Conservation (phyloP, 2,888 invertebrate species). For the Odiellus spinosus region DNA sequence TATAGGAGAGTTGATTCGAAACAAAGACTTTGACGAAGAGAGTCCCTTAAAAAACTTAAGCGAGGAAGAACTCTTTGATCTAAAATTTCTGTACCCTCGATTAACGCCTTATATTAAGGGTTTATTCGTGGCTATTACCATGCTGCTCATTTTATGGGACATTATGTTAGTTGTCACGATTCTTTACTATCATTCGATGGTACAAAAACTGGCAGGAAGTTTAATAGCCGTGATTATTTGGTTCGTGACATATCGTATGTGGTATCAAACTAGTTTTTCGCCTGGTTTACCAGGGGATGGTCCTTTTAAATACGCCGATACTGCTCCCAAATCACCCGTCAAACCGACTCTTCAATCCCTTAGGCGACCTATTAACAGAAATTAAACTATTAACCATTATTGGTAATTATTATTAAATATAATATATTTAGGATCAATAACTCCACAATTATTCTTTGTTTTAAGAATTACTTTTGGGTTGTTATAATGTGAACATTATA, state of each 20-base stretch:
- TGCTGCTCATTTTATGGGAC: constrained; percentile 78
- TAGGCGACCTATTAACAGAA: no score
- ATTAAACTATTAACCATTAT: no score
- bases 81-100: constrained; percentile 56
- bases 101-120: constrained; percentile 65
- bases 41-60: constrained; percentile 55
- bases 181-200: constrained; percentile 88
- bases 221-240: constrained; percentile 71
- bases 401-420: no score
- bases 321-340: no score
- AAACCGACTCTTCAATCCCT: no score
- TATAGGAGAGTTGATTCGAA: constrained; percentile 61
- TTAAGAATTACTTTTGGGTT: no score
- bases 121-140: constrained; percentile 57
- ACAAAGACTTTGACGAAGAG: constrained; percentile 51
- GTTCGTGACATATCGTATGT: constrained; percentile 66
- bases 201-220: constrained; percentile 82
- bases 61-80: constrained; percentile 47
- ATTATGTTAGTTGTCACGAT: constrained; percentile 83
- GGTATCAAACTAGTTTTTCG: constrained; percentile 23
- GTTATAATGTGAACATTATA: no score
- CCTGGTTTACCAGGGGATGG: constrained; percentile 29
- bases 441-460: no score
- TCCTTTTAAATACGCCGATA: constrained; percentile 17
- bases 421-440: no score